A percentile compares a stretch with the other conserved stretches of the same genome.
These are phyloP conservation scores for Psix sp. DNA, from an alignment of 1,140 invertebrate species.

Conservation along the genomic window DNA sequence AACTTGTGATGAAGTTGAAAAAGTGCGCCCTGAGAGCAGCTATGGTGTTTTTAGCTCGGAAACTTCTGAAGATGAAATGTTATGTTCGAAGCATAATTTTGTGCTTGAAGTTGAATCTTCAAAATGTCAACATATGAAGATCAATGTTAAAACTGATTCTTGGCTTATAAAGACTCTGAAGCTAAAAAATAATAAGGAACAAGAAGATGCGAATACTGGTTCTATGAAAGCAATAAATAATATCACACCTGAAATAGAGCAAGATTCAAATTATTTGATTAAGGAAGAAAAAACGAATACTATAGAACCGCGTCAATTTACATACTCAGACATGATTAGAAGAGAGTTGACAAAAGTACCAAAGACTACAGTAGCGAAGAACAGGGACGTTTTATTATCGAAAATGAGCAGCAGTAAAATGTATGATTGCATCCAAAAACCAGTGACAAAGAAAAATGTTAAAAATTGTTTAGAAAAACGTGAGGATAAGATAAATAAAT, in stretches of 20 bases:
- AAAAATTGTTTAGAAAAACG: too few species aligned
- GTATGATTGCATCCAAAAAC: too few species aligned
- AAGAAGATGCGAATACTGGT: conserved; percentile 7
- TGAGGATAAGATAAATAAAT: too few species aligned
- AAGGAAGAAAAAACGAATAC: conserved; percentile 4
- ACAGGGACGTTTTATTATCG: too few species aligned
- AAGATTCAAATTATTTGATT: not conserved
- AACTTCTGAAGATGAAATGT: conserved; percentile 64
- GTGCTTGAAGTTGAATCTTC: not conserved
- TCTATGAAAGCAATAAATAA: too few species aligned
- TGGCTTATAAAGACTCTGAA: conserved; percentile 72
- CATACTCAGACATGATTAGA: conserved; percentile 70
- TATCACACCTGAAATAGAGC: too few species aligned
- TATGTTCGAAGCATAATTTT: conserved; percentile 8
- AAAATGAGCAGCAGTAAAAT: too few species aligned
- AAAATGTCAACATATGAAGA: conserved; percentile 54
- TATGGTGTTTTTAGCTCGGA: conserved; percentile 56
- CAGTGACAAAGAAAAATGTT: too few species aligned
- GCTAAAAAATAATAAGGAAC: conserved; percentile 50
- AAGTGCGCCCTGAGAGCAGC: not conserved
- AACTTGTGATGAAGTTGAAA: not conserved
- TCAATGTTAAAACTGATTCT: conserved; percentile 71
- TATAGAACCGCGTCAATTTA: conserved; percentile 36
- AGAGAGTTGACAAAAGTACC: conserved; percentile 47
- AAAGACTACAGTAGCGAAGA: too few species aligned